Percentiles rank a stretch among this genome's conserved stretches.
These are phyloP conservation scores for Suricata suricatta DNA, from an alignment of 2,113 vertebrate genomes.

Conservation along the genomic window DNA sequence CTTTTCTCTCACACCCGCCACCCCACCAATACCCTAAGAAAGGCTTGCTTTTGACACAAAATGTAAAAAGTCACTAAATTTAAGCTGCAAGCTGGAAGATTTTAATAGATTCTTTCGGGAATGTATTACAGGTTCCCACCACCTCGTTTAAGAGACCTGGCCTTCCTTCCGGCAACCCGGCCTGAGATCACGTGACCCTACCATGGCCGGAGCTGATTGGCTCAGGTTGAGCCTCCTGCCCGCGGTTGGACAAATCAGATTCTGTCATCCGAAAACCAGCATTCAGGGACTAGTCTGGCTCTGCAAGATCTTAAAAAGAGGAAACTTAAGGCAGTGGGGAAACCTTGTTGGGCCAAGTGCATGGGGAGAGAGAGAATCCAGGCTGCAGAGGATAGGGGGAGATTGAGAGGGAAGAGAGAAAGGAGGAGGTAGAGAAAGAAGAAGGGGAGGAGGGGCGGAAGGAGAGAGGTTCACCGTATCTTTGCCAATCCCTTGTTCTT, in stretches of 20 bases:
- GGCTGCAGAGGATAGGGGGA: neutral
- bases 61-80: neutral
- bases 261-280: neutral
- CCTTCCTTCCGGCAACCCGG: neutral
- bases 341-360: fast-evolving
- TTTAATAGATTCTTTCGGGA: fast-evolving
- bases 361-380: neutral
- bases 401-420: no score
- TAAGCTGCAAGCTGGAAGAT: neutral
- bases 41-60: neutral
- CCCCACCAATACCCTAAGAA: neutral
- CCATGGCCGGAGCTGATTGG: neutral
- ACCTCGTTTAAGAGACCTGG: fast-evolving
- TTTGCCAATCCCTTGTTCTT: neutral
- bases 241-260: neutral
- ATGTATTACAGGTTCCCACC: fast-evolving
- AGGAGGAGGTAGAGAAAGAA: no score
- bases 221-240: neutral
- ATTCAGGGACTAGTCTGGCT: neutral
- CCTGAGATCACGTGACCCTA: neutral
- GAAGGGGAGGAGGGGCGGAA: no score
- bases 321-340: neutral
- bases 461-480: neutral
- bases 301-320: neutral
- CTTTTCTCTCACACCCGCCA: neutral